phyloP scores from a whole-genome alignment of 2,113 vertebrate species.

The Candoia aspera region DNA sequence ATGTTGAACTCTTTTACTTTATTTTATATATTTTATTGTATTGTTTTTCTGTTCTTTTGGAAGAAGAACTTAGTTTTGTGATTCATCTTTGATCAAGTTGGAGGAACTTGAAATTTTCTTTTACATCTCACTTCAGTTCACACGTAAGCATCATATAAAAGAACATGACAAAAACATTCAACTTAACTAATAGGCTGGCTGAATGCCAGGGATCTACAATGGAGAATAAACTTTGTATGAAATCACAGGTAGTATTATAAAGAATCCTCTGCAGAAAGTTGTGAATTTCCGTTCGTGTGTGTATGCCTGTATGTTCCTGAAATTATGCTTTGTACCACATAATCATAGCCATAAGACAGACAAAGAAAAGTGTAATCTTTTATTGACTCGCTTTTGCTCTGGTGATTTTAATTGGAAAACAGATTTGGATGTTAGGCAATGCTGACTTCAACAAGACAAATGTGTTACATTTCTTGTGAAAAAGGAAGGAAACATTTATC shows the following conservation, averaged over 20 bases:
- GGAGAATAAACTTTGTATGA: not conserved
- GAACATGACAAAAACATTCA: not conserved
- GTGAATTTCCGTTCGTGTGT: conserved; percentile 8
- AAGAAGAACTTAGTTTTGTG: not conserved
- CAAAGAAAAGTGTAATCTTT: not conserved
- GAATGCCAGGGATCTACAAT: not conserved
- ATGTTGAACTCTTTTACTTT: not conserved
- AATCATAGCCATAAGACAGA: not conserved
- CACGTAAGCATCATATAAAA: not conserved
- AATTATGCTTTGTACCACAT: not conserved
- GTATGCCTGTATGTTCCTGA: not conserved
- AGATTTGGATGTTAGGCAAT: conserved; percentile 9
- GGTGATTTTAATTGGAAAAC: conserved; percentile 44
- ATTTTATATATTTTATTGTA: not conserved
- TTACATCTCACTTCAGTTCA: not conserved
- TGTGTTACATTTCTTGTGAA: conserved; percentile 19
- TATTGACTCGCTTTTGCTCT: conserved; percentile 23
- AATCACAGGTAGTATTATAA: not conserved
- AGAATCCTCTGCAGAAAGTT: not conserved
- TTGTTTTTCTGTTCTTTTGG: not conserved
- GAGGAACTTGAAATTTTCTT: not conserved
- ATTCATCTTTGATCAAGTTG: not conserved
- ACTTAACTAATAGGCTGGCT: not conserved
- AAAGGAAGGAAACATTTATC: conserved; percentile 34
- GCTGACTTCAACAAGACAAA: conserved; percentile 44